Evolutionary conservation across 1,140 invertebrate species (phyloP), one percentile per base, ranked within the genome.

Genomic region (Doryteuthis pealeii): DNA sequence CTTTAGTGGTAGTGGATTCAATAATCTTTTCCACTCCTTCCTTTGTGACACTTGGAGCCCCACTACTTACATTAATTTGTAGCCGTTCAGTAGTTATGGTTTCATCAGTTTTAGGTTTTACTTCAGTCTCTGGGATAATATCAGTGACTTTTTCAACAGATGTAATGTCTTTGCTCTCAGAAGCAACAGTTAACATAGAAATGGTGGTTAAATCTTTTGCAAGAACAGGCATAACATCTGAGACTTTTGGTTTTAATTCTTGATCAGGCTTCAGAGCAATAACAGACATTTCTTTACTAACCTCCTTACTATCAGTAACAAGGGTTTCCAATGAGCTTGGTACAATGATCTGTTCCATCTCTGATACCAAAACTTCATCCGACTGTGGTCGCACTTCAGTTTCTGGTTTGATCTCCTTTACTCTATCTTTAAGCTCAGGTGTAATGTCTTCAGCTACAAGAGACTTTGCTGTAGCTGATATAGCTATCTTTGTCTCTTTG

Each of bases 281-380:
- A n/a, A 71, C 26, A 14, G 70, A 45, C 30, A 76, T 49, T 43
- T 14, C 35, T 73, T 35, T 65, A 3, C 22, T 31, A 2, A 22
- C 4, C 32, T 31, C 26, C 10, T 33, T 54, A 70, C 28, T 35
- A 68, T 72, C 70, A 28, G 65, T 14, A 22, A 49, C 30, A 33
- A 22, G 18, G 33, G 22, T 30, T 67, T 71, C n/a, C 58, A 40
- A 5, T 35, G 14, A 22, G 33, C 66, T 73, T 32, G 68, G 71
- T 72, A 75, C 76, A 35, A 78, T 30, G n/a, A 72, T 71, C 67
- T 73, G 74, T 69, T 70, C 76, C 1, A 69, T 49, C 45, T 65
- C 49, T 33, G 54, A 22, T 45, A 66, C 54, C 54, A 66, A 45
- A 35, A 40, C 35, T 5, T 40, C 35, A 3, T 40, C 35, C 3